These are phyloP conservation scores for Coreius guichenoti DNA, from an alignment of 2,797 vertebrate genomes.

Conservation along the genomic window DNA sequence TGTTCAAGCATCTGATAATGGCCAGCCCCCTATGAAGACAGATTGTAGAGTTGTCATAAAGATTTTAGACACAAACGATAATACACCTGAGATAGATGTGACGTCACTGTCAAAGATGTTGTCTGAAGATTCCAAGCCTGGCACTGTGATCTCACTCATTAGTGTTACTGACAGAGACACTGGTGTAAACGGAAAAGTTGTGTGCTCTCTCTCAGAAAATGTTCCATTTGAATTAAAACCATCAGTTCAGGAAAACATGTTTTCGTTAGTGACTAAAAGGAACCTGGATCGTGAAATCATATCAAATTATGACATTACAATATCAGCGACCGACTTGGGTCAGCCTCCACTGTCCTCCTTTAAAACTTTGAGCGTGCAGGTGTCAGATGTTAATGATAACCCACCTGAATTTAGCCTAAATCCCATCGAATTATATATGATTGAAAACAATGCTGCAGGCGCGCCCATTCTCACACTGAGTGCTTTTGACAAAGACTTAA, in stretches of 20 bases:
- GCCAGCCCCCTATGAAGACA: slow-evolving; percentile 66
- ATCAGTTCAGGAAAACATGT: slow-evolving; percentile 74
- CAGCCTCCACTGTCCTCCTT: slow-evolving; percentile 66
- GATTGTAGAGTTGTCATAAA: slow-evolving; percentile 73
- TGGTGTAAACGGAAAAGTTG: slow-evolving; percentile 73
- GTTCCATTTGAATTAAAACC: slow-evolving; percentile 75
- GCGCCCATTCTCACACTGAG: slow-evolving; percentile 63
- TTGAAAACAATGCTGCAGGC: slow-evolving; percentile 75
- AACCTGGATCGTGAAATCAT: slow-evolving; percentile 71
- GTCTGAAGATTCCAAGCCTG: slow-evolving; percentile 71
- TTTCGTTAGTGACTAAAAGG: slow-evolving; percentile 73
- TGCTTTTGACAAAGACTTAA: slow-evolving; percentile 64
- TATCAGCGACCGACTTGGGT: slow-evolving; percentile 75
- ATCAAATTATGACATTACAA: slow-evolving; percentile 71
- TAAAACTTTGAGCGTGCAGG: slow-evolving; percentile 67
- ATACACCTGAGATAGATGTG: slow-evolving; percentile 73
- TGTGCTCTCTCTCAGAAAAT: slow-evolving; percentile 64
- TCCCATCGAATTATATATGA: slow-evolving; percentile 71
- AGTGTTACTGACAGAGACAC: slow-evolving; percentile 75
- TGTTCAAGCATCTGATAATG: slow-evolving; percentile 73
- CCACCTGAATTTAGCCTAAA: slow-evolving; percentile 68
- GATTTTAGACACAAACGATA: slow-evolving; percentile 74
- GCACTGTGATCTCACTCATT: slow-evolving; percentile 74
- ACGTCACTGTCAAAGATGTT: slow-evolving; percentile 70
- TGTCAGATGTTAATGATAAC: slow-evolving; percentile 80